phyloP scores from a whole-genome alignment of 2,797 vertebrate species.

The Enteromius argenteus region DNA sequence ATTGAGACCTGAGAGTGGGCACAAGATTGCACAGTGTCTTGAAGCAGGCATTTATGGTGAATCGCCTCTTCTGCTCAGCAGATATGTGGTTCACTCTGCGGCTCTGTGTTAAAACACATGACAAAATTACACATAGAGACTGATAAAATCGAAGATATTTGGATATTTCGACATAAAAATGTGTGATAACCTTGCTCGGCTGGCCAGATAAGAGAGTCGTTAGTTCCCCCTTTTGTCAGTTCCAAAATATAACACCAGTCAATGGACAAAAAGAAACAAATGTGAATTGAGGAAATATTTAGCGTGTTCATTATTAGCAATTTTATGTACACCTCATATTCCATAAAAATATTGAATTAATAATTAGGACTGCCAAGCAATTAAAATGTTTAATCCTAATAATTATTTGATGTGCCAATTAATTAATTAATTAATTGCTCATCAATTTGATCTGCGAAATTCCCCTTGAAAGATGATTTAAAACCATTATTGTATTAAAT shows the following conservation, averaged over 20 bases:
- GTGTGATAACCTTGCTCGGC: background rate
- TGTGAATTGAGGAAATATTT: background rate
- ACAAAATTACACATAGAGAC: background rate
- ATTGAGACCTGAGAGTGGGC: slow-evolving; percentile 81
- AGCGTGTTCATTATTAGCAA: background rate
- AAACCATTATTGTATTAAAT: background rate
- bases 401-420: background rate
- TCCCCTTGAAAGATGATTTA: background rate
- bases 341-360: background rate
- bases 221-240: background rate
- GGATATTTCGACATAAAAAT: background rate
- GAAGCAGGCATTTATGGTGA: slow-evolving; percentile 92
- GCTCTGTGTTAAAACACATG: slow-evolving; percentile 76
- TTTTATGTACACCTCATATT: background rate
- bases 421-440: background rate
- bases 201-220: background rate
- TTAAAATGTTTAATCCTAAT: background rate
- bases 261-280: background rate
- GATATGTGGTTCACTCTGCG: slow-evolving; percentile 89
- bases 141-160: background rate
- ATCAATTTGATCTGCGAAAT: background rate
- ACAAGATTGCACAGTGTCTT: slow-evolving; percentile 89
- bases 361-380: background rate
- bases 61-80: slow-evolving; percentile 93
- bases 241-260: background rate